Conservation (phyloP, 2,113 vertebrate species). For the Epinephelus cyanopodus region DNA sequence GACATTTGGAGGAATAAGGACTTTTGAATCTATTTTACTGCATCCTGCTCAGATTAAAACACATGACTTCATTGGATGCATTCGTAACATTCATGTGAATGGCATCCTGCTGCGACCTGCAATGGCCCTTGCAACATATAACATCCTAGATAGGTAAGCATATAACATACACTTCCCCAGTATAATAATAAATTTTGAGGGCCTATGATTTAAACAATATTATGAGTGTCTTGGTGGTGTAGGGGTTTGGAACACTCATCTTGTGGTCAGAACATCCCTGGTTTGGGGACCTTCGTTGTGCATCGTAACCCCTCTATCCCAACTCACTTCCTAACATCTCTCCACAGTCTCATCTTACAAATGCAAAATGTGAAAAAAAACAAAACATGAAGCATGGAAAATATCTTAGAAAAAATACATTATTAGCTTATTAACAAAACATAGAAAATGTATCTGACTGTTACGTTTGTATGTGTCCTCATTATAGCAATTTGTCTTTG, state of each 20-base stretch:
- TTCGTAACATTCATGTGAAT: conserved; percentile 81
- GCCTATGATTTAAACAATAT: neutral
- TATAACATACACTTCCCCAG: neutral
- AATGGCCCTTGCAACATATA: conserved; percentile 73
- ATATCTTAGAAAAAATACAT: no score
- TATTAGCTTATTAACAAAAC: neutral
- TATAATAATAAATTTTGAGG: neutral
- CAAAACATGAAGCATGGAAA: neutral
- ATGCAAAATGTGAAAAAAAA: no score
- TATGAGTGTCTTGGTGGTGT: neutral
- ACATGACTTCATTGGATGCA: conserved; percentile 86
- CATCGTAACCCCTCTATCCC: no score
- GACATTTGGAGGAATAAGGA: conserved; percentile 82
- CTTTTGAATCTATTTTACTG: conserved; percentile 70
- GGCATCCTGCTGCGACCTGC: conserved; percentile 71
- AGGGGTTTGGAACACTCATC: neutral
- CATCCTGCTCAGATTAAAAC: conserved; percentile 76
- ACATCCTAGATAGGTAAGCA: conserved; percentile 76
- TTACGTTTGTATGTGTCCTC: neutral
- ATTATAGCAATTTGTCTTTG: neutral
- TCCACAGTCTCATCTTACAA: neutral
- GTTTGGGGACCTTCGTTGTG: neutral
- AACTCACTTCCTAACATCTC: neutral
- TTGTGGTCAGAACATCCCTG: neutral
- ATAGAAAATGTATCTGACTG: neutral